phyloP scores from a whole-genome alignment of 2,888 invertebrate species.

The Dryomyza anilis region DNA sequence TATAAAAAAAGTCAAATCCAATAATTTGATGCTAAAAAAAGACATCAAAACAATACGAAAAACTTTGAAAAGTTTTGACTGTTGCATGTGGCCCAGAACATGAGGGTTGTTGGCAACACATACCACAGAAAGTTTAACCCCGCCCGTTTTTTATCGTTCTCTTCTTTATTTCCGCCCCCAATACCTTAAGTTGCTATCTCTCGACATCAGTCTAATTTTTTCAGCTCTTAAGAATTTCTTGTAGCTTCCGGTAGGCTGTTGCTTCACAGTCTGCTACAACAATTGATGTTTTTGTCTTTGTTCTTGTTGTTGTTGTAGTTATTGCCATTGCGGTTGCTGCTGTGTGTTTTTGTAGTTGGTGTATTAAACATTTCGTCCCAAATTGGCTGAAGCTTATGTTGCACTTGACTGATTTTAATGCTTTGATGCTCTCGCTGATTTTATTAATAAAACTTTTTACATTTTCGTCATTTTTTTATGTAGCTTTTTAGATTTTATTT shows the following conservation, averaged over 20 bases:
- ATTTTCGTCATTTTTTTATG: neutral
- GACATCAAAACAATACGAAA: no score
- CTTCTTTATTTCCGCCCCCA: neutral
- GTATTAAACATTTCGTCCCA: constrained; percentile 29
- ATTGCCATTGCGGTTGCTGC: neutral
- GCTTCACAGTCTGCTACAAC: neutral
- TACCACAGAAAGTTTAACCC: neutral
- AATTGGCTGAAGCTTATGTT: constrained; percentile 49
- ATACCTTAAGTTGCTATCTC: neutral
- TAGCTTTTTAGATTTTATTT: neutral
- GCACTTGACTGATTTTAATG: constrained; percentile 60
- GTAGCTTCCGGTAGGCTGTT: neutral
- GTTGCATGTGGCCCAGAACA: neutral
- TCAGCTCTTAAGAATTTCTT: neutral
- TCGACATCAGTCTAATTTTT: neutral
- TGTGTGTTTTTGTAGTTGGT: constrained; percentile 21
- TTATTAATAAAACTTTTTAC: constrained; percentile 54
- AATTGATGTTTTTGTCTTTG: neutral
- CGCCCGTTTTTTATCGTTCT: neutral
- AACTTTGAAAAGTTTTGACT: no score
- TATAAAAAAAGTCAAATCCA: no score
- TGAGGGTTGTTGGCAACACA: neutral
- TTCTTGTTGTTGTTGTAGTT: constrained; percentile 23
- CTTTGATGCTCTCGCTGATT: constrained; percentile 60
- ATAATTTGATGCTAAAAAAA: no score